These are phyloP conservation scores for Heliconius congener DNA, from an alignment of 1,140 invertebrate genomes.

Conservation along the genomic window DNA sequence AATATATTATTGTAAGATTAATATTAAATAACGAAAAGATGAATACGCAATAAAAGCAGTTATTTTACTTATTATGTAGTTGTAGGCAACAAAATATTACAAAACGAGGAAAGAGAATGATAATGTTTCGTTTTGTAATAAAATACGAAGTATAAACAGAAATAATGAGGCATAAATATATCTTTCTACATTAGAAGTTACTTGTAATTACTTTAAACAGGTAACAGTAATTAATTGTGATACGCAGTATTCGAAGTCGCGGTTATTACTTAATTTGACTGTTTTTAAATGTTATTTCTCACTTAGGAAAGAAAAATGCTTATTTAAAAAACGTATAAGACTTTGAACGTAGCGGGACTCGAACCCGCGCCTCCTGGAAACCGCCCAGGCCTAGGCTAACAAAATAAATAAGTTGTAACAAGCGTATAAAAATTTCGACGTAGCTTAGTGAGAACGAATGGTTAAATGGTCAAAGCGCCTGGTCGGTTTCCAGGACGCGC, in stretches of 20 bases:
- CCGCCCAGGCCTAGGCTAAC: too few species aligned
- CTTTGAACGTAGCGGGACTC: too few species aligned
- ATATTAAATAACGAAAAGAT: neutral
- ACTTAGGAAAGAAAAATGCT: too few species aligned
- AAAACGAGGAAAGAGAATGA: neutral
- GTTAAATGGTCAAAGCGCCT: too few species aligned
- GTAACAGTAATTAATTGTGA: neutral
- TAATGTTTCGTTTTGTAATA: conserved; percentile 2
- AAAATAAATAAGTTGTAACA: too few species aligned
- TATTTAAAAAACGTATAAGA: too few species aligned
- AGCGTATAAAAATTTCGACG: too few species aligned
- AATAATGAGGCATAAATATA: neutral
- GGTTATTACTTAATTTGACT: neutral
- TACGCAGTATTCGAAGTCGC: neutral
- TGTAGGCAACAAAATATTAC: neutral
- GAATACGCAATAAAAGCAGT: neutral
- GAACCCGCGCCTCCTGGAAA: too few species aligned
- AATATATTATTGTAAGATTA: too few species aligned
- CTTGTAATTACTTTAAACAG: neutral
- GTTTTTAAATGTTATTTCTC: too few species aligned
- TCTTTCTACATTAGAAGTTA: neutral
- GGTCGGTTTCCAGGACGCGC: too few species aligned
- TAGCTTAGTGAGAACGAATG: too few species aligned
- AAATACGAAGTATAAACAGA: neutral
- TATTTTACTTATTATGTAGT: conserved; percentile 6